Percentiles rank a stretch among this genome's conserved stretches.
Evolutionary conservation across 1,140 invertebrate genomes (phyloP).

Genomic region (Tetragonula clypearis): DNA sequence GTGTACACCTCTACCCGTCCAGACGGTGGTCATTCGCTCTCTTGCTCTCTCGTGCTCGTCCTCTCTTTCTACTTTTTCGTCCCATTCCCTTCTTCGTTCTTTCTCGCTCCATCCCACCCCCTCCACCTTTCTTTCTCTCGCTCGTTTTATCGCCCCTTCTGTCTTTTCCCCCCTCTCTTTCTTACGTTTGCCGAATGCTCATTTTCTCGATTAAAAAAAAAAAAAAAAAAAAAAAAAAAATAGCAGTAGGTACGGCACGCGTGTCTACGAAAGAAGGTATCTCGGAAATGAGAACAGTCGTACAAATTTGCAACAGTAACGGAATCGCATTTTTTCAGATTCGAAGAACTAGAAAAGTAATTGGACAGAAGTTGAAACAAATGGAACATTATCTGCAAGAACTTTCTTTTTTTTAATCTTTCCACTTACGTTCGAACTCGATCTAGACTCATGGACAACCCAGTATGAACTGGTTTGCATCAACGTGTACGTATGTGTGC

Average conservation of each 20-base stretch:
- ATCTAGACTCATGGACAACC: constrained; percentile 30
- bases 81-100: not conserved
- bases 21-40: constrained; percentile 6
- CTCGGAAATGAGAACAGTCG: not conserved
- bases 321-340: too few species aligned
- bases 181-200: constrained; percentile 20
- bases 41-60: not conserved
- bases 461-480: constrained; percentile 57
- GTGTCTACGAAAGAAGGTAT: not conserved
- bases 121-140: not conserved
- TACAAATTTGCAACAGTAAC: not conserved
- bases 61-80: not conserved
- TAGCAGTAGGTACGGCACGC: not conserved
- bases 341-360: not conserved
- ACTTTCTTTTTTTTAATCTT: constrained; percentile 1
- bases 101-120: not conserved
- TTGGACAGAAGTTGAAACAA: too few species aligned
- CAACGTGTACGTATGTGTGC: constrained; percentile 14
- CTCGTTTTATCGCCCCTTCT: not conserved
- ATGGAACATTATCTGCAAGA: not conserved
- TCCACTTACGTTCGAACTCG: not conserved
- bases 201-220: not conserved
- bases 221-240: not conserved
- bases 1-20: constrained; percentile 33
- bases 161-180: not conserved